These are phyloP conservation scores for Melolontha melolontha DNA, from an alignment of 2,888 invertebrate species.

Conservation along the genomic window DNA sequence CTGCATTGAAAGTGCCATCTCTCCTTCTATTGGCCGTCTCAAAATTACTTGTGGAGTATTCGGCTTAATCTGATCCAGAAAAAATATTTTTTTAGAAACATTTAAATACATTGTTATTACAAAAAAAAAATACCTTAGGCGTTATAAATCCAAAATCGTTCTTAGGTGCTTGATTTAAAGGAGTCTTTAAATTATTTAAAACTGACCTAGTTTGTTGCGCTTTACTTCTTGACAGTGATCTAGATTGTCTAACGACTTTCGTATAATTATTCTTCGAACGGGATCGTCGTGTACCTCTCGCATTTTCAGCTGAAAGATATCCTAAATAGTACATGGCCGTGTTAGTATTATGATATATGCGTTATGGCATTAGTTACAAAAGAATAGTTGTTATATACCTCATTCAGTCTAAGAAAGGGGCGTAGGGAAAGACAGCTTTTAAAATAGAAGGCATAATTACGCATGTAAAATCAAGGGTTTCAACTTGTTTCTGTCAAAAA, in stretches of 20 bases:
- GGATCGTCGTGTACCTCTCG: conserved; percentile 49
- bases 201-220: conserved; percentile 18
- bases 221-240: conserved; percentile 52
- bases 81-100: conserved; percentile 3
- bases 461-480: no score
- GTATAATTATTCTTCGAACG: conserved; percentile 22
- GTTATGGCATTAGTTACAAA: conserved; percentile 37
- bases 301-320: conserved; percentile 58
- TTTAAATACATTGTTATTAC: not conserved
- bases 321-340: conserved; percentile 51
- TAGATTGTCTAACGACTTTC: conserved; percentile 46
- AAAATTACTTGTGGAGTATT: conserved; percentile 73
- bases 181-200: conserved; percentile 47
- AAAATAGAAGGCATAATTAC: no score
- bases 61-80: conserved; percentile 63
- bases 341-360: conserved; percentile 36
- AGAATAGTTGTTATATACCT: conserved; percentile 8
- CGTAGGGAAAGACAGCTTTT: no score
- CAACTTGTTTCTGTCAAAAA: no score
- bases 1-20: conserved; percentile 76
- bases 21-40: conserved; percentile 72
- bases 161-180: conserved; percentile 42
- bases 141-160: conserved; percentile 55
- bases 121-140: conserved; percentile 57
- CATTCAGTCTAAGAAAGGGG: no score